phyloP scores from a whole-genome alignment of 2,888 invertebrate species.

The Thera obeliscata region DNA sequence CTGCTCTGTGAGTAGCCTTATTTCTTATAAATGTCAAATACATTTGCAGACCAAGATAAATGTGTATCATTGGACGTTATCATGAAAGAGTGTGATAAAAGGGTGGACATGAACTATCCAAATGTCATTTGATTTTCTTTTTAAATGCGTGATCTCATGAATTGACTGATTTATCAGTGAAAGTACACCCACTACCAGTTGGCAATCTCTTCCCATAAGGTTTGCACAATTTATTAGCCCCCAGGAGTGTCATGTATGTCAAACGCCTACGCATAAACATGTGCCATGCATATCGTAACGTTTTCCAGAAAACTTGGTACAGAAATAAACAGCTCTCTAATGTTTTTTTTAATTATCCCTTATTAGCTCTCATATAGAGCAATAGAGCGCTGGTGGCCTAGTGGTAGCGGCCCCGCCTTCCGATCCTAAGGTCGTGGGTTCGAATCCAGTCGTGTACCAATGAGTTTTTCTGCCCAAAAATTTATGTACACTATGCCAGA shows the following conservation, averaged over 20 bases:
- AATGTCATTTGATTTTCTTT: background rate
- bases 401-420: no score
- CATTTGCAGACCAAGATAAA: background rate
- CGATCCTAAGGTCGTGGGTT: no score
- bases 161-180: background rate
- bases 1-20: background rate
- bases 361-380: background rate
- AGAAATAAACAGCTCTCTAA: background rate
- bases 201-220: background rate
- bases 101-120: background rate
- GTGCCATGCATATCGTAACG: background rate
- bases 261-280: background rate
- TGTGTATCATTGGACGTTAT: slow-evolving; percentile 33
- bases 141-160: slow-evolving; percentile 5
- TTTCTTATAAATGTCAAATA: background rate
- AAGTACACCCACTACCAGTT: background rate
- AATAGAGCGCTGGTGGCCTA: no score
- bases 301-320: background rate
- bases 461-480: no score
- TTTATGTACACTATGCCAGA: no score
- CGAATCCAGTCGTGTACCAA: no score
- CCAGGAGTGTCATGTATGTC: background rate
- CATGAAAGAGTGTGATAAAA: slow-evolving; percentile 28
- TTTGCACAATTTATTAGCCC: background rate
- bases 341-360: background rate